Conservation (phyloP, 2,797 vertebrate genomes). For the Hoplostethus mediterraneus region DNA sequence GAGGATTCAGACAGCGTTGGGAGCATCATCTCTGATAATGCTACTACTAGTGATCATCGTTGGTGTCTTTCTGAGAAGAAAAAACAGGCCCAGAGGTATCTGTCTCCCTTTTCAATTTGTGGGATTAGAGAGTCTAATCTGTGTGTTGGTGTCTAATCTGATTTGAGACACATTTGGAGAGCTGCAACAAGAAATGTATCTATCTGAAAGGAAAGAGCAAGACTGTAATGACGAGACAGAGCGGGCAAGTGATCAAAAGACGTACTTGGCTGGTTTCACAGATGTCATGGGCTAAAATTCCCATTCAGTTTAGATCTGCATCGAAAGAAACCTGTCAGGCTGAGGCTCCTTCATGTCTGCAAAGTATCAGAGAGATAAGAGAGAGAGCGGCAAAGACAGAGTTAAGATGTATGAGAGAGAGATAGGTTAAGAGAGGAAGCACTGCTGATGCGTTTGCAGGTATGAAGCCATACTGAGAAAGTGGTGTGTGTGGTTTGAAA, state of each 20-base stretch:
- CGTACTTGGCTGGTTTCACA: neutral
- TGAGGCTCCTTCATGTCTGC: constrained; percentile 1
- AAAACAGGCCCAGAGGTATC: constrained; percentile 56
- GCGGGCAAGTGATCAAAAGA: neutral
- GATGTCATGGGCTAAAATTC: neutral
- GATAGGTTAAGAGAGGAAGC: neutral
- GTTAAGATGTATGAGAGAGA: neutral
- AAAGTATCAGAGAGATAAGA: neutral
- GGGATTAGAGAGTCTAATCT: neutral
- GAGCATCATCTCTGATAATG: constrained; percentile 27
- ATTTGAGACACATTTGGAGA: no score
- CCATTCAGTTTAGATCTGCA: neutral
- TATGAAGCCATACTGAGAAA: neutral
- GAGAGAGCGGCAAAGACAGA: neutral
- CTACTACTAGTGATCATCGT: constrained; percentile 51
- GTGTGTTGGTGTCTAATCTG: no score
- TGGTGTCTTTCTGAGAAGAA: constrained; percentile 31
- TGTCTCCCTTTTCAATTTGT: neutral
- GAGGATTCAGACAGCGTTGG: constrained; percentile 53
- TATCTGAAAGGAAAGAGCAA: neutral
- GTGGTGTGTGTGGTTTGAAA: constrained; percentile 61
- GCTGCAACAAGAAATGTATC: no score
- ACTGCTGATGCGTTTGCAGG: neutral
- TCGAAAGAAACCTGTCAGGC: neutral
- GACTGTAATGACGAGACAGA: neutral